Percentiles rank a stretch among this genome's conserved stretches.
These are phyloP conservation scores for Nematolebias whitei DNA, from an alignment of 2,113 vertebrate species.

Conservation along the genomic window DNA sequence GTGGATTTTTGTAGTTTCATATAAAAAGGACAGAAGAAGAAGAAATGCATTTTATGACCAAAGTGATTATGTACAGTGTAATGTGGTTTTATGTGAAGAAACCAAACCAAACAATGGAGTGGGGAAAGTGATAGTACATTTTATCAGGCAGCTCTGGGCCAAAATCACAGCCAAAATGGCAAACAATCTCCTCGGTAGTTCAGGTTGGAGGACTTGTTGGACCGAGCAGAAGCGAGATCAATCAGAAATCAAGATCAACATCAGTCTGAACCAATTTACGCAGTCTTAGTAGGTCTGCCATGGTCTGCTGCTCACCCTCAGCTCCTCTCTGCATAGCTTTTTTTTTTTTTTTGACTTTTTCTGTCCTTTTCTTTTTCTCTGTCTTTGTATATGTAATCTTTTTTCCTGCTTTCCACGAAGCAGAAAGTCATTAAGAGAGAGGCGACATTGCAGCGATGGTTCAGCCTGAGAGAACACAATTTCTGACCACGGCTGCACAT, in stretches of 20 bases:
- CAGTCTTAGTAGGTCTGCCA: constrained; percentile 42
- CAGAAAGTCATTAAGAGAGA: constrained; percentile 76
- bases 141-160: not conserved
- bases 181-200: constrained; percentile 4
- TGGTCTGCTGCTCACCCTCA: constrained; percentile 43
- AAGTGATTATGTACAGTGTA: not conserved
- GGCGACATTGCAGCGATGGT: constrained; percentile 65
- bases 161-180: not conserved
- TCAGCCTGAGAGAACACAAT: constrained; percentile 73
- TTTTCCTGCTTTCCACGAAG: constrained; percentile 56
- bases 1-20: not conserved
- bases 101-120: not conserved
- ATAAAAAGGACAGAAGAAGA: too few species aligned
- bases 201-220: constrained; percentile 14
- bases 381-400: constrained; percentile 64
- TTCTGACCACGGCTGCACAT: constrained; percentile 57
- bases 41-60: not conserved
- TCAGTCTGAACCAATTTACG: constrained; percentile 57
- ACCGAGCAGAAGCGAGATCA: constrained; percentile 26
- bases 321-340: not conserved
- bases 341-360: constrained; percentile 34
- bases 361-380: constrained; percentile 14
- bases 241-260: constrained; percentile 68
- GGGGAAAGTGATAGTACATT: not conserved
- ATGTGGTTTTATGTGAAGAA: not conserved